Evolutionary conservation across 2,797 vertebrate species (phyloP).

Genomic region (Rhabdophis nuchalis): DNA sequence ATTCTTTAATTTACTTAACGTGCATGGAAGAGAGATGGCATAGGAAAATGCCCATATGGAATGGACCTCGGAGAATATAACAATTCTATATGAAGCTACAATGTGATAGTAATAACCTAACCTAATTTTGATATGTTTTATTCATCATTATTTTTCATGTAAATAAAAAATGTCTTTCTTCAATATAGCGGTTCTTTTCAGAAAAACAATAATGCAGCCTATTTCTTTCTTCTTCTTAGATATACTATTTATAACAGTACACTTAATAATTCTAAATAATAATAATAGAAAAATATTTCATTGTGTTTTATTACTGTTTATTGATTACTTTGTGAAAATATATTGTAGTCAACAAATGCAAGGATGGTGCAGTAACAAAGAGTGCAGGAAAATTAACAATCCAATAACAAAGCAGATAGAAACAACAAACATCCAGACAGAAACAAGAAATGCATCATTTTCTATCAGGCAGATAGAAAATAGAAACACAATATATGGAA

Average conservation of each 20-base stretch:
- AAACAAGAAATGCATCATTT: not conserved
- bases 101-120: not conserved
- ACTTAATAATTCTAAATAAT: constrained; percentile 1
- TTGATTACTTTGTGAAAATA: not conserved
- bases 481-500: not conserved
- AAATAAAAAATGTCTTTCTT: not conserved
- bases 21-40: not conserved
- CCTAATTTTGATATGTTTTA: not conserved
- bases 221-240: not conserved
- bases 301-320: not conserved
- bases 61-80: not conserved
- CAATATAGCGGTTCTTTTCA: not conserved
- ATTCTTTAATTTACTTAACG: not conserved
- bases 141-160: not conserved
- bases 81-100: not conserved
- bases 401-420: constrained; percentile 1
- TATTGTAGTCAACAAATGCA: not conserved
- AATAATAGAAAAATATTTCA: not conserved
- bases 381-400: constrained; percentile 13
- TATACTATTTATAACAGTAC: not conserved
- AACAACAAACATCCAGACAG: not conserved
- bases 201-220: not conserved
- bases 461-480: constrained; percentile 1
- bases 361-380: not conserved
- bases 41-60: not conserved